Conservation (phyloP, 2,113 vertebrate species). For the Mesembrinibis cayennensis region DNA sequence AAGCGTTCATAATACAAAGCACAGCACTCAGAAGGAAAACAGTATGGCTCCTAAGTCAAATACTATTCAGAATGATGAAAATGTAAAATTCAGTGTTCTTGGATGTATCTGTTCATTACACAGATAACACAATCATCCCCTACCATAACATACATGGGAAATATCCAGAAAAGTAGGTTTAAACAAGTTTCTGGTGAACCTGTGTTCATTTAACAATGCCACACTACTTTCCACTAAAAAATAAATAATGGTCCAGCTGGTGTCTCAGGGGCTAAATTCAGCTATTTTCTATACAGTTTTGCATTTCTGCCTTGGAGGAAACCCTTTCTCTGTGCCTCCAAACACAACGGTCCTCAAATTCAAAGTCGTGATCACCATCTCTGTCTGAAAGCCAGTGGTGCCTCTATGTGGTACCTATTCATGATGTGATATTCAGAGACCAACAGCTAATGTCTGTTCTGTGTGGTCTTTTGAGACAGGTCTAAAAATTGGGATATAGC, state of each 20-base stretch:
- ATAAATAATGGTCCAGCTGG: not conserved
- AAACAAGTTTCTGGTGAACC: not conserved
- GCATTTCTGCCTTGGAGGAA: not conserved
- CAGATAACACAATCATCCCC: not conserved
- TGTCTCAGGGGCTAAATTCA: not conserved
- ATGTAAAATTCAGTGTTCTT: not conserved
- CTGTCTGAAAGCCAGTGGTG: not conserved
- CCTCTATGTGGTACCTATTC: accelerated
- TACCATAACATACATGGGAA: not conserved
- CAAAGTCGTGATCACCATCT: not conserved
- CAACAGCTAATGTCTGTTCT: not conserved
- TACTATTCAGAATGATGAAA: not conserved
- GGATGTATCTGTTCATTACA: not conserved
- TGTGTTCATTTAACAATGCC: not conserved
- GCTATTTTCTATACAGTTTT: not conserved
- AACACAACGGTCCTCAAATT: not conserved
- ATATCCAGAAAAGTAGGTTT: not conserved
- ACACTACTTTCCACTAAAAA: not conserved
- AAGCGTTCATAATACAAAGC: not conserved
- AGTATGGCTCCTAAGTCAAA: not conserved
- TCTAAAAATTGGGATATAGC: not conserved
- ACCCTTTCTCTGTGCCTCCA: not conserved
- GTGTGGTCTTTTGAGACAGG: not conserved
- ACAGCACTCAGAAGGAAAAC: not conserved
- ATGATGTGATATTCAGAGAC: not conserved